These are phyloP conservation scores for Karalla daura DNA, from an alignment of 2,797 vertebrate genomes.

Conservation along the genomic window DNA sequence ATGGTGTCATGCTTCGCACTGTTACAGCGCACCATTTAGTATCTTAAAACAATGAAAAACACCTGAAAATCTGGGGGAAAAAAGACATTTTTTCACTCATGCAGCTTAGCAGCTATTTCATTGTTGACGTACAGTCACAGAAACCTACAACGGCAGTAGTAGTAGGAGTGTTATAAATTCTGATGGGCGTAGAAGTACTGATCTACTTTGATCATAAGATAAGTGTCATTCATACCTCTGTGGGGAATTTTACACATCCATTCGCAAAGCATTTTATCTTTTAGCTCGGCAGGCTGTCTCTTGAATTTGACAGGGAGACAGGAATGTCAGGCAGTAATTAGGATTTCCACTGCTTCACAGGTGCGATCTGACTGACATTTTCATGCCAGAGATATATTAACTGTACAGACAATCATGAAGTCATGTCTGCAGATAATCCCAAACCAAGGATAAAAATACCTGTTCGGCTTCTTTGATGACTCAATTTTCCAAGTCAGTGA, in stretches of 20 bases:
- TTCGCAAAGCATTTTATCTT: not conserved
- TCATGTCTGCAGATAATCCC: not conserved
- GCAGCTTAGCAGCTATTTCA: not conserved
- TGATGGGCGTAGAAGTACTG: not conserved
- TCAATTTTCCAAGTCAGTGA: conserved; percentile 3
- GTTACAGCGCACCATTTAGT: not conserved
- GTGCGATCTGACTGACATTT: not conserved
- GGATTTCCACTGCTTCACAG: not conserved
- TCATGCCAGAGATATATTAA: not conserved
- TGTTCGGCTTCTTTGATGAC: conserved; percentile 25
- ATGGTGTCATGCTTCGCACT: not conserved
- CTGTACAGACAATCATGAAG: not conserved
- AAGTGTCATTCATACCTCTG: too few relatives aligned
- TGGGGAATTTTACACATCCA: too few relatives aligned
- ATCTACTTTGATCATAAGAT: too few relatives aligned
- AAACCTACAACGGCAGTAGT: not conserved
- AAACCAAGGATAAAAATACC: conserved; percentile 1
- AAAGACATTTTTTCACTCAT: not conserved
- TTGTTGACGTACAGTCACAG: not conserved
- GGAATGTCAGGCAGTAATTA: not conserved
- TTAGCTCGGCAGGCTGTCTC: not conserved
- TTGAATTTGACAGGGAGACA: conserved; percentile 14
- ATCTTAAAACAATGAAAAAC: not conserved
- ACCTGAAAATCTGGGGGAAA: not conserved
- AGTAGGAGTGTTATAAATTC: not conserved